phyloP scores from a whole-genome alignment of 2,113 vertebrate species.

The Carassius carassius region DNA sequence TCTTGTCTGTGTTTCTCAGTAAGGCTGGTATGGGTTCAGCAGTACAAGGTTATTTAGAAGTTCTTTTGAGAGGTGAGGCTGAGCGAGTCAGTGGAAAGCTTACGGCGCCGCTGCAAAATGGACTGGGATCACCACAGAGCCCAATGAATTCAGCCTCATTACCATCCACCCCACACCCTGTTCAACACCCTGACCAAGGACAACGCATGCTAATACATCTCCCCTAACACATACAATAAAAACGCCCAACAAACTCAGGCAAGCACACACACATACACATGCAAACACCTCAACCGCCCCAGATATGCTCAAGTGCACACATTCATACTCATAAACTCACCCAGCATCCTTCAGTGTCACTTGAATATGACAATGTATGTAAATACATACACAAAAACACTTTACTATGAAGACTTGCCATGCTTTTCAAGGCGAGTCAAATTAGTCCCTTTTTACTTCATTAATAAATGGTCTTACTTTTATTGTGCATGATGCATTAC shows the following conservation, averaged over 20 bases:
- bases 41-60: conserved; percentile 63
- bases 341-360: neutral
- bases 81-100: conserved; percentile 56
- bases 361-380: neutral
- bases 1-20: conserved; percentile 28
- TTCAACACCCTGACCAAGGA: conserved; percentile 54
- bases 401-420: neutral
- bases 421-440: neutral
- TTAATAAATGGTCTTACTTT: neutral
- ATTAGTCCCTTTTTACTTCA: neutral
- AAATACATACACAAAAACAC: conserved; percentile 5
- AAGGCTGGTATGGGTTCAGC: conserved; percentile 38
- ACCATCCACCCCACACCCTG: conserved; percentile 43
- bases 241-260: neutral
- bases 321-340: neutral
- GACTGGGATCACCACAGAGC: conserved; percentile 51
- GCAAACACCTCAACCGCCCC: neutral
- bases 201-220: conserved; percentile 53
- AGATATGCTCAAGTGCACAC: conserved; percentile 21
- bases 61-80: conserved; percentile 57
- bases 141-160: conserved; percentile 58
- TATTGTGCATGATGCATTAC: neutral
- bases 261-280: neutral
- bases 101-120: conserved; percentile 39
- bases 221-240: conserved; percentile 35